Percentiles rank a stretch among this genome's conserved stretches.
Conservation (phyloP, 1,140 invertebrate species). For the Ceratina japonica region DNA sequence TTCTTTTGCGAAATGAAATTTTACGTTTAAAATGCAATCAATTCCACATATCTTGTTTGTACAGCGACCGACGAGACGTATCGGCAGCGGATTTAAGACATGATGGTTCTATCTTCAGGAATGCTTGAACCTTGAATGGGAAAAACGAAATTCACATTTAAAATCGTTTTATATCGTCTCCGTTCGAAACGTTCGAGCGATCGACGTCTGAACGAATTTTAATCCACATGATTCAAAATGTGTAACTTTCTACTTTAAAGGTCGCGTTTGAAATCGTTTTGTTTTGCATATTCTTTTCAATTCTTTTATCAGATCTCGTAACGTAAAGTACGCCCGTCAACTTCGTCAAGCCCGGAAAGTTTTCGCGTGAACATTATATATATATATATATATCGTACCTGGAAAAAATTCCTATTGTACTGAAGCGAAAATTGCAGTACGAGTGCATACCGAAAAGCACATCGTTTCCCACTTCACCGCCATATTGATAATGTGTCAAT, state of each 20-base stretch:
- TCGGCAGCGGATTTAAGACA: slow-evolving; percentile 37
- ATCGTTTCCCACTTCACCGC: slow-evolving; percentile 52
- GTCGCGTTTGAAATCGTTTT: slow-evolving; percentile 22
- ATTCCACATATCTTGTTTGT: slow-evolving; percentile 50
- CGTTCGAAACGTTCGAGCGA: too few species aligned
- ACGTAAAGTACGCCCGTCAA: background rate
- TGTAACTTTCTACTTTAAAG: slow-evolving; percentile 8
- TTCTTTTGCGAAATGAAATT: slow-evolving; percentile 68
- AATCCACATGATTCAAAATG: background rate
- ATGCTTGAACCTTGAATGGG: slow-evolving; percentile 37
- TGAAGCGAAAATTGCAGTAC: slow-evolving; percentile 38
- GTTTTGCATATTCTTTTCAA: slow-evolving; percentile 8
- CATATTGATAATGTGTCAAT: slow-evolving; percentile 63
- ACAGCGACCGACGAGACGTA: slow-evolving; percentile 14
- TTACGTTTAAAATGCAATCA: slow-evolving; percentile 27
- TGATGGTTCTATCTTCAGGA: slow-evolving; percentile 37
- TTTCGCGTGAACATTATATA: too few species aligned
- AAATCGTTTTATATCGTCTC: background rate
- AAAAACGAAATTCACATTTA: background rate
- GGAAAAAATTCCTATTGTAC: slow-evolving; percentile 35
- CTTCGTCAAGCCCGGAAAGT: background rate
- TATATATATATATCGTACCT: slow-evolving; percentile 21
- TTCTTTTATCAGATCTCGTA: slow-evolving; percentile 4
- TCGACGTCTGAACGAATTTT: too few species aligned
- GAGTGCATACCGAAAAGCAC: slow-evolving; percentile 42